These are phyloP conservation scores for Noturus placidus DNA, from an alignment of 2,113 vertebrate species.

Conservation along the genomic window DNA sequence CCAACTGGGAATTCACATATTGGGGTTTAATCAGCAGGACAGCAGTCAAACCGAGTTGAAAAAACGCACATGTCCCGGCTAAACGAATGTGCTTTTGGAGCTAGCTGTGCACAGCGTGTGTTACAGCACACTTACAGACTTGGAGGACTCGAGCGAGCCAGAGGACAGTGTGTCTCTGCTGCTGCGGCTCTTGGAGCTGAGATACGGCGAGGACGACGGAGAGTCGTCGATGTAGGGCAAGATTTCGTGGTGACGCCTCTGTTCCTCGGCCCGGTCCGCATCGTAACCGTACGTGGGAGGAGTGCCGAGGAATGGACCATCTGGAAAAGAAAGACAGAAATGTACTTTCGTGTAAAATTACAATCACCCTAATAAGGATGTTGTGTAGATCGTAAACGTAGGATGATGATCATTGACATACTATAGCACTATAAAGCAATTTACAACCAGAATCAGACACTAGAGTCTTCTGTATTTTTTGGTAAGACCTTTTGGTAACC, in stretches of 20 bases:
- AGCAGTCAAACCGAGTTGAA: neutral
- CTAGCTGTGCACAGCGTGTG: neutral
- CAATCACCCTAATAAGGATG: neutral
- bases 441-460: neutral
- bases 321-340: conserved; percentile 64
- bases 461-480: conserved; percentile 15
- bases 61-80: neutral
- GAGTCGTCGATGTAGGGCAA: conserved; percentile 97
- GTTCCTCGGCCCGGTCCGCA: conserved; percentile 86
- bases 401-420: neutral
- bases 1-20: neutral
- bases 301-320: conserved; percentile 80
- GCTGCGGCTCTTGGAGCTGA: conserved; percentile 89
- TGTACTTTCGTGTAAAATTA: neutral
- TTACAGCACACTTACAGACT: conserved; percentile 75
- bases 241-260: conserved; percentile 85
- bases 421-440: neutral
- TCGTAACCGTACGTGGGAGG: conserved; percentile 84
- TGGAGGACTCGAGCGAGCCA: conserved; percentile 85
- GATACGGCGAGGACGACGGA: conserved; percentile 90
- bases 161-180: conserved; percentile 84
- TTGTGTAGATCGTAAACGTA: neutral
- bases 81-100: neutral
- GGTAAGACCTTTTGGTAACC: conserved; percentile 25
- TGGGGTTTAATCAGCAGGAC: neutral